Evolutionary conservation across 2,113 vertebrate species (phyloP), one percentile per base, ranked within the genome.

Genomic region (Corydoras maculifer): DNA sequence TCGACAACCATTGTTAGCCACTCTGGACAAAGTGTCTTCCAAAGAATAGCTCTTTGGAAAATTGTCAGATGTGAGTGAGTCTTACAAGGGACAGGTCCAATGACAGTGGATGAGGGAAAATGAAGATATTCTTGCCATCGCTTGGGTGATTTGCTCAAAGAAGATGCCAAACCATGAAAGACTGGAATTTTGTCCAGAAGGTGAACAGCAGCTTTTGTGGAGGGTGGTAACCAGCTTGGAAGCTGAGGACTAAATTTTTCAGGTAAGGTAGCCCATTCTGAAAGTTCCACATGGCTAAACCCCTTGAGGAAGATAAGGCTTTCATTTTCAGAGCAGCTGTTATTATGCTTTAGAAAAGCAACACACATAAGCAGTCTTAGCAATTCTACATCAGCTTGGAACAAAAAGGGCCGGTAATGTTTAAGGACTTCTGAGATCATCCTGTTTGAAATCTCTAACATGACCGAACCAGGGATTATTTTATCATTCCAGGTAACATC

Each of bases 61-160:
- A 86, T 79, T 49, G 87, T 85, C 14, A 95, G 86, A 54, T 92
- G 87, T 18, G 79, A 25, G 18, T 89, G 81, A 18, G 86, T 86
- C 3, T 35, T 81, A 67, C 86, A 88, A 10, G 90, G 90, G 4
- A 88, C 79, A 0, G 79, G 71, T 2, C 89, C 91, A 9, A 83
- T 75, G 60, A 91, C 86, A 0, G 90, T 89, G 54, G 88, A 70
- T 8, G 85, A 90, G 8, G 88, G 84, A 29, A 89, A 75, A 2
- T 49, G 77, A 35, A 96, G 82, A 60, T 94, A 95, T 68, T 89
- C 88, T 73, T 85, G 86, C 93, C 94, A 95, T 62, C 86, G 85
- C 0, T 1, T n/a, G 0, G 87, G 79, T 5, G 75, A 83, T 13
- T 8, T 11, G 1, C 58, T 77, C 58, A 96, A 84, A 2, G 92